These are phyloP conservation scores for Orbicella faveolata DNA, from an alignment of 64 coral and sea anemone species.

Conservation along the genomic window DNA sequence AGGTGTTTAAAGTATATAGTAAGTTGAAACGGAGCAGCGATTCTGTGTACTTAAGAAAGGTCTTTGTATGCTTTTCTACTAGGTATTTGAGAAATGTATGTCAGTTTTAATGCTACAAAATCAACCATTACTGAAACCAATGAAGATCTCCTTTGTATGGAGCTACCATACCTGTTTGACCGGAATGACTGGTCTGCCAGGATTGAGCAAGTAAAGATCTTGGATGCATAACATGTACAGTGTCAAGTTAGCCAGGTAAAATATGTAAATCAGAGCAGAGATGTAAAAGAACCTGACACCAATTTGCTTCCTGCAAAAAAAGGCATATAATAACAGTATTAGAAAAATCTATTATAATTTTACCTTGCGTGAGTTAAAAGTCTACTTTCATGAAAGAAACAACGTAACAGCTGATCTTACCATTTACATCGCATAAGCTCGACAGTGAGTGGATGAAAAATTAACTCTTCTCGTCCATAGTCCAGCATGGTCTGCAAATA, in stretches of 20 bases:
- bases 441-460: slow-evolving; percentile 58
- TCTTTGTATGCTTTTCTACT: too few relatives aligned
- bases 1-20: too few relatives aligned
- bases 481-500: slow-evolving; percentile 56
- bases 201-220: neutral
- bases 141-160: neutral
- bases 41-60: too few relatives aligned
- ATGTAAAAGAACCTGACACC: slow-evolving; percentile 18
- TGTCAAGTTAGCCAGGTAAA: slow-evolving; percentile 17
- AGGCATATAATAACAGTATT: too few relatives aligned
- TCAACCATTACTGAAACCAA: too few relatives aligned
- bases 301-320: neutral
- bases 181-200: neutral
- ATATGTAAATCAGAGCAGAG: slow-evolving; percentile 5
- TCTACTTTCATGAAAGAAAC: too few relatives aligned
- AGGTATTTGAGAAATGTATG: too few relatives aligned
- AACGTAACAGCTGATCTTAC: slow-evolving; percentile 4
- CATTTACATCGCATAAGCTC: slow-evolving; percentile 57
- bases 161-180: neutral
- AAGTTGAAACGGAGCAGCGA: too few relatives aligned
- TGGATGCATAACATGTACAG: slow-evolving; percentile 18
- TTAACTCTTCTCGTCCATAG: slow-evolving; percentile 44
- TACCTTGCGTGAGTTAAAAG: too few relatives aligned
- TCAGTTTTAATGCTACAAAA: too few relatives aligned
- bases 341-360: too few relatives aligned